Conservation (phyloP, 2,113 vertebrate genomes). For the Opisthocomus hoazin region DNA sequence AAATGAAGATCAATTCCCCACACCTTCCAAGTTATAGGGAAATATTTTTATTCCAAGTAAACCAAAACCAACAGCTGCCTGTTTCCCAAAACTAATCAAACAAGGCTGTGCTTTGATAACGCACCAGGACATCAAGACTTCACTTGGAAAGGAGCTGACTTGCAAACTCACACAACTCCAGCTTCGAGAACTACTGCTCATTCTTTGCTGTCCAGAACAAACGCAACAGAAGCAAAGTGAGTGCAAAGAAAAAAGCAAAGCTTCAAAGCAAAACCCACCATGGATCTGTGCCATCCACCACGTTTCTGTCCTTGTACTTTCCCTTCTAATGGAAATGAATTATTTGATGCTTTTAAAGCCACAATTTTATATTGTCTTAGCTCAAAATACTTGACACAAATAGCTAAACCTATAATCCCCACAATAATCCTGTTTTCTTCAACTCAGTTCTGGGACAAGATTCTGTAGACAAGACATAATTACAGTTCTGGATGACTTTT, state of each 20-base stretch:
- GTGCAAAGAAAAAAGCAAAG: background rate
- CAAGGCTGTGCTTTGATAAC: background rate
- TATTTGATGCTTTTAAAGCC: background rate
- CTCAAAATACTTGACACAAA: background rate
- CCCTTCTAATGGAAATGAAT: background rate
- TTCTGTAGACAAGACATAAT: background rate
- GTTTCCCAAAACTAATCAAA: background rate
- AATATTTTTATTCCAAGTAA: background rate
- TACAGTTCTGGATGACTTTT: background rate
- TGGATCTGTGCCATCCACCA: rapidly evolving
- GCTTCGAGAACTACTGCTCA: background rate
- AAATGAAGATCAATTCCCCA: background rate
- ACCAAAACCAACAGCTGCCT: background rate
- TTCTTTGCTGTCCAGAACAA: background rate
- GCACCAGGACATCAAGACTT: background rate
- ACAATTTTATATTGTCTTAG: background rate
- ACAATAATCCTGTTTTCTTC: background rate
- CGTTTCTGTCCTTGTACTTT: background rate
- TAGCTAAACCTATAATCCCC: background rate
- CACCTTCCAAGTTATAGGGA: background rate
- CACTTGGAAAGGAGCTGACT: background rate
- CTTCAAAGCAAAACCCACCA: background rate
- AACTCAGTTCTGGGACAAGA: background rate
- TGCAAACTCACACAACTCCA: background rate
- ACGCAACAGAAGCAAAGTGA: background rate